phyloP scores from a whole-genome alignment of 2,888 invertebrate genomes.

The Ernsta delagoae region DNA sequence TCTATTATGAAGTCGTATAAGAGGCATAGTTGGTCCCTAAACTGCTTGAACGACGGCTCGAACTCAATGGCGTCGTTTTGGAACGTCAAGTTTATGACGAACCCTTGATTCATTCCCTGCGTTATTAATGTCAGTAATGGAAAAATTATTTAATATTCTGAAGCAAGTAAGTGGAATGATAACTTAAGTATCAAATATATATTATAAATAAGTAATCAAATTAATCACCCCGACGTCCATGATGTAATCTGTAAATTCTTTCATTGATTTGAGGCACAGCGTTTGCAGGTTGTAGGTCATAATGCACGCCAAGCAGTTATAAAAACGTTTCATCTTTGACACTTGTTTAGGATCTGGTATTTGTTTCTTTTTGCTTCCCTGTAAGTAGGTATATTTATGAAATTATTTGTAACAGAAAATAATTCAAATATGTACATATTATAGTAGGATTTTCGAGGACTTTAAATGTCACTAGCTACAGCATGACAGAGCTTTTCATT shows the following conservation, averaged over 20 bases:
- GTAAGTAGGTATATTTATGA: constrained; percentile 41
- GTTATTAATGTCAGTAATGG: not conserved
- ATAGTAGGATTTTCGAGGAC: too few relatives aligned
- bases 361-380: constrained; percentile 88
- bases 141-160: too few relatives aligned
- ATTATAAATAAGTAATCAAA: too few relatives aligned
- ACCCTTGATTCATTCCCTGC: constrained; percentile 89
- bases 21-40: constrained; percentile 88
- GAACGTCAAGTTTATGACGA: constrained; percentile 86
- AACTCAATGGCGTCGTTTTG: constrained; percentile 87
- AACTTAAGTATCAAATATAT: too few relatives aligned
- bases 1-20: constrained; percentile 91
- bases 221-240: constrained; percentile 89
- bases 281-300: constrained; percentile 96
- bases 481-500: too few relatives aligned
- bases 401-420: too few relatives aligned
- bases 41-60: constrained; percentile 90
- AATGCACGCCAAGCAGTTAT: constrained; percentile 92
- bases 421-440: too few relatives aligned
- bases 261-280: constrained; percentile 91
- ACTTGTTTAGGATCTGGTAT: constrained; percentile 88
- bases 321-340: constrained; percentile 89
- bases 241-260: constrained; percentile 91
- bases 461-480: too few relatives aligned
- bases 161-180: too few relatives aligned